A percentile compares a stretch with the other conserved stretches of the same genome.
phyloP scores from a whole-genome alignment of 2,888 invertebrate species.

The Branchinecta sandiegonensis region DNA sequence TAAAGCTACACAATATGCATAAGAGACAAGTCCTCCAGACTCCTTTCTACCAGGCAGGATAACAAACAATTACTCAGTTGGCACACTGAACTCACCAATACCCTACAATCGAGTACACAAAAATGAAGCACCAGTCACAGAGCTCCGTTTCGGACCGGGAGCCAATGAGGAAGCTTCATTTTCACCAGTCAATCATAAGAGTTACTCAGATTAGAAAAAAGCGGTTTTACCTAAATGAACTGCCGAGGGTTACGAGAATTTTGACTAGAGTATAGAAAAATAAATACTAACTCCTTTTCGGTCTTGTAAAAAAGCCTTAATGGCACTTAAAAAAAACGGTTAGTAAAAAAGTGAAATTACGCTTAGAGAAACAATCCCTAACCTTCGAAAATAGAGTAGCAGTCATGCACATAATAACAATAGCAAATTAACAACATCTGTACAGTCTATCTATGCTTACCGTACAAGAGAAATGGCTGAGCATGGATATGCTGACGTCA shows the following conservation, averaged over 20 bases:
- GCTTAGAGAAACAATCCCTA: slow-evolving; percentile 13
- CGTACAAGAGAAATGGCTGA: slow-evolving; percentile 1
- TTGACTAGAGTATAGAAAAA: slow-evolving; percentile 15
- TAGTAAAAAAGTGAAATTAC: slow-evolving; percentile 9
- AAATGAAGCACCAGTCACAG: background rate
- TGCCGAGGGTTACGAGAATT: background rate
- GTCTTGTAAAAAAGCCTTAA: slow-evolving; percentile 6
- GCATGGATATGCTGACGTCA: slow-evolving; percentile 10
- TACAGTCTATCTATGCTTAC: slow-evolving; percentile 1
- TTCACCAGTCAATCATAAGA: background rate
- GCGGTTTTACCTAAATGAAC: background rate
- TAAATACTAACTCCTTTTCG: background rate
- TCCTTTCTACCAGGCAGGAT: background rate
- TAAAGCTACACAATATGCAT: slow-evolving; percentile 15
- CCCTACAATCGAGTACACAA: slow-evolving; percentile 5
- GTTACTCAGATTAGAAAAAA: slow-evolving; percentile 1
- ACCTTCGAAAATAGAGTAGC: background rate
- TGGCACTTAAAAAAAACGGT: slow-evolving; percentile 13
- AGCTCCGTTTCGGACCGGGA: background rate
- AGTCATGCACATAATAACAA: background rate
- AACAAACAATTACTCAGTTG: slow-evolving; percentile 6
- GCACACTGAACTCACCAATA: slow-evolving; percentile 14
- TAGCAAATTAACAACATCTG: background rate
- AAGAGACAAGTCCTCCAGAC: slow-evolving; percentile 1
- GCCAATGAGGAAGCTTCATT: background rate